Percentiles rank a stretch among this genome's conserved stretches.
These are phyloP conservation scores for Alloscopus bannaensis DNA, from an alignment of 2,888 invertebrate species.

Conservation along the genomic window DNA sequence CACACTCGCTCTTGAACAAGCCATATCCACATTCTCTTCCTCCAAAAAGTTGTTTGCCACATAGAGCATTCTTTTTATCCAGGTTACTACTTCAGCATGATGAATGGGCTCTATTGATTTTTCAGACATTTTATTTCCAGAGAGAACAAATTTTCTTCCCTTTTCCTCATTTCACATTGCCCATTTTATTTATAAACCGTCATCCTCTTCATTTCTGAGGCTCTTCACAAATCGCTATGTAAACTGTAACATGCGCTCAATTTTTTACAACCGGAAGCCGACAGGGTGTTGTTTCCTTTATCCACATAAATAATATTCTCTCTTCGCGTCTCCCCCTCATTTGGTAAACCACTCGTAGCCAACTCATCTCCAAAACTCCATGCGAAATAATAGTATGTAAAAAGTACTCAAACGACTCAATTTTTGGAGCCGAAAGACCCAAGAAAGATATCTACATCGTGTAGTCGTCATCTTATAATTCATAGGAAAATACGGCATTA, in stretches of 20 bases:
- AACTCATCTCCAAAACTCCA: not conserved
- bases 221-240: too few relatives aligned
- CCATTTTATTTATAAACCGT: not conserved
- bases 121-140: not conserved
- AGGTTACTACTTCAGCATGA: not conserved
- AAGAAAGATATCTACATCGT: not conserved
- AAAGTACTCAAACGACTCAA: not conserved
- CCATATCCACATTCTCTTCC: too few relatives aligned
- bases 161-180: not conserved
- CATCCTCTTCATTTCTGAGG: not conserved
- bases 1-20: too few relatives aligned
- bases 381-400: not conserved
- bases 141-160: not conserved
- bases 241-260: not conserved
- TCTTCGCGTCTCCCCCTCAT: too few relatives aligned
- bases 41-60: not conserved
- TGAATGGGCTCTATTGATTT: not conserved
- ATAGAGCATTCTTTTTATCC: not conserved
- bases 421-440: not conserved
- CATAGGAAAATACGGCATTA: too few relatives aligned
- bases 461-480: not conserved
- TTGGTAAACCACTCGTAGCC: not conserved
- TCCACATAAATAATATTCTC: too few relatives aligned
- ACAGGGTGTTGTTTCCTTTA: conserved; percentile 11
- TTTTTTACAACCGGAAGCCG: conserved; percentile 9